Percentiles rank a stretch among this genome's conserved stretches.
phyloP scores from a whole-genome alignment of 2,797 vertebrate species.

The Tangara arthus region DNA sequence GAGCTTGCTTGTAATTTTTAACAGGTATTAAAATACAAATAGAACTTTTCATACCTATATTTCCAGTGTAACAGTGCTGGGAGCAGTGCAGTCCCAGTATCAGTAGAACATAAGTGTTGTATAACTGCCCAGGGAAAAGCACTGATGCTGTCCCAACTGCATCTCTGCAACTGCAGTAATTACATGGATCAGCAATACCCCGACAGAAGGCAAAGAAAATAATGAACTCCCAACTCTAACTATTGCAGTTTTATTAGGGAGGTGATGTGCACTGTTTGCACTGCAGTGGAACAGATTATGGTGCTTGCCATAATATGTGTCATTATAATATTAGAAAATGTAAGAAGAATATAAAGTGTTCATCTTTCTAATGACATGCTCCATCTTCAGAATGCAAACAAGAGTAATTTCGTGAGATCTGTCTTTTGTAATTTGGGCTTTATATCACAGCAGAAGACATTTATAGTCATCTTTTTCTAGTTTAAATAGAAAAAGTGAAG shows the following conservation, averaged over 20 bases:
- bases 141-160: not conserved
- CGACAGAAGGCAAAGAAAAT: not conserved
- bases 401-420: not conserved
- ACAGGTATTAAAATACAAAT: not conserved
- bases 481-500: constrained; percentile 3
- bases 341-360: not conserved
- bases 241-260: not conserved
- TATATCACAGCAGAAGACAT: constrained; percentile 5
- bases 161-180: not conserved
- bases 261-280: not conserved
- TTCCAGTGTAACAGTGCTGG: not conserved
- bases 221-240: not conserved
- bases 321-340: constrained; percentile 24
- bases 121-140: not conserved
- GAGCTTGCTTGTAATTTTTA: not conserved
- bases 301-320: constrained; percentile 9
- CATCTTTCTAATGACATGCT: constrained; percentile 20
- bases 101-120: not conserved
- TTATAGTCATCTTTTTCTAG: not conserved
- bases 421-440: constrained; percentile 16
- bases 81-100: not conserved
- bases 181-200: not conserved
- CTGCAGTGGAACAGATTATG: not conserved
- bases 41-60: not conserved
- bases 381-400: constrained; percentile 18